Evolutionary conservation across 1,140 invertebrate species (phyloP), one percentile per base, ranked within the genome.

Genomic region (Argopecten irradians): DNA sequence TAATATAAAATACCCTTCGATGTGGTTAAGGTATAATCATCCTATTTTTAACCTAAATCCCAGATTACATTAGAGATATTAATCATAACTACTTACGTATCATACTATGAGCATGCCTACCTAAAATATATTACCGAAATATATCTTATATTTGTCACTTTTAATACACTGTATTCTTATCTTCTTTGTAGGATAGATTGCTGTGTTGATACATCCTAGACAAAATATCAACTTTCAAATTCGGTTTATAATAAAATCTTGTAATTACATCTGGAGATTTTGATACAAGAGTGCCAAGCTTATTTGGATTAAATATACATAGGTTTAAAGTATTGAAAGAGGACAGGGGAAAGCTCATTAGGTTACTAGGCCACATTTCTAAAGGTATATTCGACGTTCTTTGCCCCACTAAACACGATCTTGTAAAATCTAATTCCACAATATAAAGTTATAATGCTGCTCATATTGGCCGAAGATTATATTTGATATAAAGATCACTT

Each of bases 401-500:
- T 71, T 71, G 55, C 55, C 55, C 55, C n/a, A 71, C 55, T 28
- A 28, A 71, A 28, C 5, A 28, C 5, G 8, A 28, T 71, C 55
- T 28, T 28, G 22, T 71, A 71, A 71, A 71, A 71, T 71, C 55
- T 71, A 71, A 71, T 71, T 71, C 55, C 55, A 28, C 43, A 19
- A 16, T 46, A 46, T 46, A 46, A 46, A 8, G 8, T 28, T 28
- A 71, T 71, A 71, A 71, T 28, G 55, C 55, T 71, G 16, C 55
- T 71, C 55, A 71, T 71, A 71, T 71, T 71, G 55, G 55, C 55
- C n/a, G 55, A 71, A 71, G 55, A 71, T 71, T 71, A 71, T 71
- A 71, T 71, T 71, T 71, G 55, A 71, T 71, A 71, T 71, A 71
- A 71, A 71, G 55, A 71, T 71, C 55, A 71, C 55, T 71, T 71